Conservation (phyloP, 1,140 invertebrate species). For the Bombus superbus region DNA sequence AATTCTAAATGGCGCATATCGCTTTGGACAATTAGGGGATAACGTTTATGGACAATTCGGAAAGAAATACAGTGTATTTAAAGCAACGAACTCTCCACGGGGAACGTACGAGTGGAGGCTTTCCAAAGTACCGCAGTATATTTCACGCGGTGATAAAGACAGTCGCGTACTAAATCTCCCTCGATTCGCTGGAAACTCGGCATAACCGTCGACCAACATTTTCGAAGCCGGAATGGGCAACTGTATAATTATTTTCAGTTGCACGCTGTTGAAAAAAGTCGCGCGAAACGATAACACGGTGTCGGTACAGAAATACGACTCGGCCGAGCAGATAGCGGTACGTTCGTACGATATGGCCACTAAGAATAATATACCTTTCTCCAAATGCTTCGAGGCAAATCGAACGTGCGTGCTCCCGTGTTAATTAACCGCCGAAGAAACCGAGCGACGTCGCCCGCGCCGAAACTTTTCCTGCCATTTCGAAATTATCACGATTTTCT, state of each 20-base stretch:
- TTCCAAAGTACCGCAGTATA: neutral
- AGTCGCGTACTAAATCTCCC: neutral
- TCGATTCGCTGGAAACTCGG: neutral
- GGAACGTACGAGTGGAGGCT: neutral
- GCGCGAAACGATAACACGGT: neutral
- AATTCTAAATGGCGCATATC: neutral
- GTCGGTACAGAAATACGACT: neutral
- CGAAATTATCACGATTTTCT: constrained; percentile 17
- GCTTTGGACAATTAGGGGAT: constrained; percentile 16
- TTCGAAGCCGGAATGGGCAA: neutral
- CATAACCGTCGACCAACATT: neutral
- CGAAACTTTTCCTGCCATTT: constrained; percentile 35
- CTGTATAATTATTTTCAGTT: neutral
- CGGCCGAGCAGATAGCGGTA: neutral
- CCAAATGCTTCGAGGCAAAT: neutral
- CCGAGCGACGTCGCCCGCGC: neutral
- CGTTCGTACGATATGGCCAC: no score
- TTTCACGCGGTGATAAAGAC: neutral
- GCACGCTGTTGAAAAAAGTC: neutral
- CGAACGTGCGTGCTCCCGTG: neutral
- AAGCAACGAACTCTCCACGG: neutral
- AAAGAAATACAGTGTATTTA: constrained; percentile 32
- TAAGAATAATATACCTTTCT: neutral
- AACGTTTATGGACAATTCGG: constrained; percentile 17
- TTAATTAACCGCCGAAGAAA: neutral